phyloP scores from a whole-genome alignment of 2,888 invertebrate species.

The Xestia sexstrigata region DNA sequence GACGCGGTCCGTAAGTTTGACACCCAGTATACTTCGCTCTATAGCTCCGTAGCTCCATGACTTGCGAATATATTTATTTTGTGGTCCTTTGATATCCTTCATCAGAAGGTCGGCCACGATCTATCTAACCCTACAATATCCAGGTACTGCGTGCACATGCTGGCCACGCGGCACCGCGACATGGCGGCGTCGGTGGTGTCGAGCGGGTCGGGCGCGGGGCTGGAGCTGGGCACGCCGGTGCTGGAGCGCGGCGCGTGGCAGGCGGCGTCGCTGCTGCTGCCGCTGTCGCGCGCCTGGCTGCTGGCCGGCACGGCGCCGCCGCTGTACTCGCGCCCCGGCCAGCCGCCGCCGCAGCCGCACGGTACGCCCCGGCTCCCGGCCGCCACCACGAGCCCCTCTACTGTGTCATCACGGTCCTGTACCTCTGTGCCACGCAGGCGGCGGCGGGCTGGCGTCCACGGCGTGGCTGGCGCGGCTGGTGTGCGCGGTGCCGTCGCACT shows the following conservation, averaged over 20 bases:
- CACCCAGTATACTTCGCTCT: no score
- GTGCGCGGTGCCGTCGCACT: conserved; percentile 94
- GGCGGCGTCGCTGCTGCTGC: conserved; percentile 85
- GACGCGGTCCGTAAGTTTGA: no score
- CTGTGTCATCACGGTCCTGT: no score
- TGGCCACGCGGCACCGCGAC: conserved; percentile 91
- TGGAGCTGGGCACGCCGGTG: conserved; percentile 95
- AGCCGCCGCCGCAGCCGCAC: conserved; percentile 76
- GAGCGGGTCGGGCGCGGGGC: conserved; percentile 83
- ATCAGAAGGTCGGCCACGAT: not conserved
- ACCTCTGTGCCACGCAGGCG: not conserved
- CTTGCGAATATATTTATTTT: no score
- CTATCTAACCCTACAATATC: not conserved
- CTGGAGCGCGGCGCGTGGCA: conserved; percentile 82
- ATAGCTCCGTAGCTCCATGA: no score
- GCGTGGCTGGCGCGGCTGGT: conserved; percentile 92
- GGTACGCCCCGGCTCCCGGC: no score
- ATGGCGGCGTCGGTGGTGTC: conserved; percentile 77
- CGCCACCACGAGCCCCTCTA: no score
- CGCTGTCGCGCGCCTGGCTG: conserved; percentile 93
- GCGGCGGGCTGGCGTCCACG: conserved; percentile 84
- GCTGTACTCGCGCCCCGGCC: conserved; percentile 85
- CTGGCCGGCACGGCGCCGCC: conserved; percentile 92
- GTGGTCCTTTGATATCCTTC: not conserved
- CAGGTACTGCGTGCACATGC: conserved; percentile 87